Conservation (phyloP, 2,797 vertebrate genomes). For the Picus viridis region DNA sequence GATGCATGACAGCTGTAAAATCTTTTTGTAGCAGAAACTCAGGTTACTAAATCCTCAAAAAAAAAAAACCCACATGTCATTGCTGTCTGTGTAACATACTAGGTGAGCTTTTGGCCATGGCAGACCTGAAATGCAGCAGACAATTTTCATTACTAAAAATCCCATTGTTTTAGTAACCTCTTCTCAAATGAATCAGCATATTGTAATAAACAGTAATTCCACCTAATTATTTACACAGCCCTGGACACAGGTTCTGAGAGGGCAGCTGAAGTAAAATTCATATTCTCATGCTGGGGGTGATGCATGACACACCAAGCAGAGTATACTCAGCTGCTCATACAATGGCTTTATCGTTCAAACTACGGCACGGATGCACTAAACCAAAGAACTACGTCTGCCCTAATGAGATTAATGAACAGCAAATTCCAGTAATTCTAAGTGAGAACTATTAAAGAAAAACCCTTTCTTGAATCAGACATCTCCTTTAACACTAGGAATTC, state of each 20-base stretch:
- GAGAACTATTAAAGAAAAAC: constrained; percentile 3
- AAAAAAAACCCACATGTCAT: not conserved
- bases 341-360: not conserved
- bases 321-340: not conserved
- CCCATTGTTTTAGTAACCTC: not conserved
- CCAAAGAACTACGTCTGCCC: not conserved
- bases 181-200: not conserved
- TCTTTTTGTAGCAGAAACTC: not conserved
- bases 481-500: not conserved
- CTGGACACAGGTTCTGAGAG: not conserved
- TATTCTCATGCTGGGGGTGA: accelerated
- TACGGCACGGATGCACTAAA: not conserved
- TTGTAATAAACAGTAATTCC: not conserved
- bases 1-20: not conserved
- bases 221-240: not conserved
- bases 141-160: not conserved
- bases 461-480: not conserved
- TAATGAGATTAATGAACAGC: not conserved
- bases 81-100: not conserved
- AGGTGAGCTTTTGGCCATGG: not conserved
- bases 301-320: not conserved
- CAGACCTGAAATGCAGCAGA: not conserved
- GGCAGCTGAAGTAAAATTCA: not conserved
- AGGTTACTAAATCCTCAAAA: not conserved
- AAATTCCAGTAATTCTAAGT: not conserved